Evolutionary conservation across 2,113 vertebrate species (phyloP).

Genomic region (Cinclus mexicanus): DNA sequence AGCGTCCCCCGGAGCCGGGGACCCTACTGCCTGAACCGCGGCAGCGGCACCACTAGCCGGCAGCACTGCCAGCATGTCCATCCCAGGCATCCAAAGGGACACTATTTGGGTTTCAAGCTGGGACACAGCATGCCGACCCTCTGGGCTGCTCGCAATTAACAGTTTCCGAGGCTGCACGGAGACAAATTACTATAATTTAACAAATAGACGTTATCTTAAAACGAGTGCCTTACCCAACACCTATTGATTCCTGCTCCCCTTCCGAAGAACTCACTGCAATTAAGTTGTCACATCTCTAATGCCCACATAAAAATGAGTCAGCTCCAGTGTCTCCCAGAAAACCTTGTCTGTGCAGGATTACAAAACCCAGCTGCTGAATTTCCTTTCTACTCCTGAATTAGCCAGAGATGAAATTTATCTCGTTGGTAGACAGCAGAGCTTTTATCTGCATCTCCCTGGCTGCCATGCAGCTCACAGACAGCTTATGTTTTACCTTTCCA

Average conservation of each 20-base stretch:
- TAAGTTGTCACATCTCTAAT: constrained; percentile 71
- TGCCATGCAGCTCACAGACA: neutral
- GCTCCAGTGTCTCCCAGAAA: constrained; percentile 14
- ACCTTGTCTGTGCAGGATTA: neutral
- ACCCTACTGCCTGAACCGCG: neutral
- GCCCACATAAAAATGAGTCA: constrained; percentile 43
- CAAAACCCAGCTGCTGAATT: neutral
- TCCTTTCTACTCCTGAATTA: constrained; percentile 27
- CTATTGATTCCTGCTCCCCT: constrained; percentile 57
- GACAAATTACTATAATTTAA: constrained; percentile 70
- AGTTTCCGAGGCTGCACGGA: constrained; percentile 1
- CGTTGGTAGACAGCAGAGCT: neutral
- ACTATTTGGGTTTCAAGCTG: neutral
- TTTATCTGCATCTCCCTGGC: constrained; percentile 4
- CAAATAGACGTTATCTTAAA: constrained; percentile 73
- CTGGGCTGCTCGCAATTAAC: constrained; percentile 14
- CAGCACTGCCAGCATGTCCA: neutral
- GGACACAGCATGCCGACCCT: neutral
- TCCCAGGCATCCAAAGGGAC: neutral
- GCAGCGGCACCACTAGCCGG: neutral
- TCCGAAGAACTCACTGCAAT: constrained; percentile 50
- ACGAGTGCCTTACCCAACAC: constrained; percentile 37
- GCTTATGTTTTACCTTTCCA: neutral
- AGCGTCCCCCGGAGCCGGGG: neutral
- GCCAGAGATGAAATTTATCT: constrained; percentile 34